These are phyloP conservation scores for Drosophila fungiperda DNA, from an alignment of 2,888 invertebrate genomes.

Conservation along the genomic window DNA sequence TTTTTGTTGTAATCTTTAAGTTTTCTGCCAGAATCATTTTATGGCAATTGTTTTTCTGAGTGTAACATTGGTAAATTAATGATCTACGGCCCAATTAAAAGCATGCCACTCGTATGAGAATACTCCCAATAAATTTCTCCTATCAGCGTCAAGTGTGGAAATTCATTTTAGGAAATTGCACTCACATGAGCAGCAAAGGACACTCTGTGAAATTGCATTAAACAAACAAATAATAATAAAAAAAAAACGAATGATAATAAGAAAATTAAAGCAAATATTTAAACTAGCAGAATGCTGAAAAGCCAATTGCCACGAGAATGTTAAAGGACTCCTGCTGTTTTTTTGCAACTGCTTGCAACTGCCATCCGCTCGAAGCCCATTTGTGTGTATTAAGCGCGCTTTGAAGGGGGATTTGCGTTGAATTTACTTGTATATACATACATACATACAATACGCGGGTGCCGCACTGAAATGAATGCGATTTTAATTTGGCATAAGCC, in stretches of 20 bases:
- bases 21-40: background rate
- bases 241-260: slow-evolving; percentile 26
- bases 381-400: slow-evolving; percentile 55
- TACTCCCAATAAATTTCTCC: slow-evolving; percentile 34
- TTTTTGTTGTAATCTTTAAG: background rate
- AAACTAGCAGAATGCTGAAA: slow-evolving; percentile 1
- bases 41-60: background rate
- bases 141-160: slow-evolving; percentile 13
- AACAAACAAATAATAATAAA: slow-evolving; percentile 1
- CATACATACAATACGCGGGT: slow-evolving; percentile 2
- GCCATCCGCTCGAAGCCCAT: slow-evolving; percentile 29
- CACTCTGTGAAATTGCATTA: slow-evolving; percentile 63
- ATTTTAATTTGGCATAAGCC: slow-evolving; percentile 78
- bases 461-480: slow-evolving; percentile 70
- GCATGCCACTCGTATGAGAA: slow-evolving; percentile 27
- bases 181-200: slow-evolving; percentile 11
- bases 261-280: slow-evolving; percentile 29
- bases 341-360: slow-evolving; percentile 18
- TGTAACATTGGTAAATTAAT: slow-evolving; percentile 49
- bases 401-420: slow-evolving; percentile 62
- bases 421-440: slow-evolving; percentile 39
- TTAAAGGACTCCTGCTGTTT: slow-evolving; percentile 18
- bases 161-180: background rate
- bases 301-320: slow-evolving; percentile 38
- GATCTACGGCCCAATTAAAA: slow-evolving; percentile 49